A percentile compares a stretch with the other conserved stretches of the same genome.
These are phyloP conservation scores for Gisinianus flammeolus DNA, from an alignment of 2,888 invertebrate species.

Conservation along the genomic window DNA sequence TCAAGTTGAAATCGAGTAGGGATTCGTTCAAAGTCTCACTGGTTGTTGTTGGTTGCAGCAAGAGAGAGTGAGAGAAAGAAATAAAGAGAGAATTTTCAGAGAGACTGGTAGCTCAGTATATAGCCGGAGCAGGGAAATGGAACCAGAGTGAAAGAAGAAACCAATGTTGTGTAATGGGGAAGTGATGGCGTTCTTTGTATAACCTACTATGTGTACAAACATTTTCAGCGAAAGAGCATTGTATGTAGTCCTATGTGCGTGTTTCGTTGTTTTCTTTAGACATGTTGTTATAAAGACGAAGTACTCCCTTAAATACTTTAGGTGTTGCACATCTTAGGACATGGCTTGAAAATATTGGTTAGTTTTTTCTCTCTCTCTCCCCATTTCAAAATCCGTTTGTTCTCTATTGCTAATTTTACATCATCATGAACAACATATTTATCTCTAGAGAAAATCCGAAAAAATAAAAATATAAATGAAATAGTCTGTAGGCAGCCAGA, in stretches of 20 bases:
- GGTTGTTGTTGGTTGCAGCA: constrained; percentile 12
- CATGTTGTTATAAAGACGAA: background rate
- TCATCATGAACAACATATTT: too few species aligned
- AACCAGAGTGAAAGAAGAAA: constrained; percentile 24
- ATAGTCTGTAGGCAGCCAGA: too few species aligned
- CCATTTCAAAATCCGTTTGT: background rate
- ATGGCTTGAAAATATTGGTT: background rate
- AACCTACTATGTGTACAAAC: constrained; percentile 23
- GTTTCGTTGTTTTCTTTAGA: background rate
- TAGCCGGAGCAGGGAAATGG: constrained; percentile 9
- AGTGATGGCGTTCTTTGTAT: constrained; percentile 29
- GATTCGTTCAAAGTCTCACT: constrained; percentile 30
- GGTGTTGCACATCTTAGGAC: constrained; percentile 11
- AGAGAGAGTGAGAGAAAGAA: constrained; percentile 16
- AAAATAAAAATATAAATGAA: too few species aligned
- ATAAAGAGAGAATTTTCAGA: constrained; percentile 1
- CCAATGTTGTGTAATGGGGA: constrained; percentile 37
- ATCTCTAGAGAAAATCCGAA: too few species aligned
- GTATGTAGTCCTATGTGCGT: background rate
- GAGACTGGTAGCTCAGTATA: background rate
- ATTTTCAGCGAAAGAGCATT: constrained; percentile 16
- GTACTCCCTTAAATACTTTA: constrained; percentile 16
- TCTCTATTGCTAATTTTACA: background rate
- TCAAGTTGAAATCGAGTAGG: constrained; percentile 37
- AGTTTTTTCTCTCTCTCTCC: constrained; percentile 10